Evolutionary conservation across 23 tunicate genomes (phyloP).

Genomic region (Ascidia mentula): DNA sequence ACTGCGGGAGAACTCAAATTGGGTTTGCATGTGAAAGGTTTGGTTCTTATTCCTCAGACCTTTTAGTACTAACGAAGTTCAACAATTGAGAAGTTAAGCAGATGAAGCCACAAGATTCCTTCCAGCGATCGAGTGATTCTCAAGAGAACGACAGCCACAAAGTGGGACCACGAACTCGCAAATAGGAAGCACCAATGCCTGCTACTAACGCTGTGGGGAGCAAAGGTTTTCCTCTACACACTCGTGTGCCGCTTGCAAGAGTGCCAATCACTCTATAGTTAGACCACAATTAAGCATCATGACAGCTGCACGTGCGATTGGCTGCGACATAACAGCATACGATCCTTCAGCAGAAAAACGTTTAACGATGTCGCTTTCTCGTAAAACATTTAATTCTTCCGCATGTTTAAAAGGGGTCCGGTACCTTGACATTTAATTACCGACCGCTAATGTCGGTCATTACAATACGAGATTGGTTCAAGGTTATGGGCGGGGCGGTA

Average conservation of each 20-base stretch:
- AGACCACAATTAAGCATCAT: background rate
- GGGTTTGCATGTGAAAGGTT: too few species aligned
- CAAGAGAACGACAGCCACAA: background rate
- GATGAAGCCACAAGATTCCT: background rate
- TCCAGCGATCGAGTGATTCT: background rate
- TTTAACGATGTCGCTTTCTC: background rate
- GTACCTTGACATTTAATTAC: background rate
- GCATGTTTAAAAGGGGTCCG: background rate
- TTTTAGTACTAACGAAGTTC: background rate
- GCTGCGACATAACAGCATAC: background rate
- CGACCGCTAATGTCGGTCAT: background rate
- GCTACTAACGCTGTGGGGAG: background rate
- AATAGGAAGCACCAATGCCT: background rate
- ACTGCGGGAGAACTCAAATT: too few species aligned
- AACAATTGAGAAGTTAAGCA: background rate
- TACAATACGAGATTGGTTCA: too few species aligned
- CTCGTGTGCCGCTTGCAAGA: background rate
- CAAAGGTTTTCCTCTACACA: background rate
- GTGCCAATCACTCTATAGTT: background rate
- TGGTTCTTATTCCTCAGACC: too few species aligned
- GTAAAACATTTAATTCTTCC: slow-evolving; percentile 9
- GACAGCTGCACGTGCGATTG: background rate
- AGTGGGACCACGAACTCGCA: background rate
- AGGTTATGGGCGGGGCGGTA: too few species aligned
- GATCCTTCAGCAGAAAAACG: background rate